These are phyloP conservation scores for Galeopsomyia nigrocyanea DNA, from an alignment of 2,888 invertebrate species.

Conservation along the genomic window DNA sequence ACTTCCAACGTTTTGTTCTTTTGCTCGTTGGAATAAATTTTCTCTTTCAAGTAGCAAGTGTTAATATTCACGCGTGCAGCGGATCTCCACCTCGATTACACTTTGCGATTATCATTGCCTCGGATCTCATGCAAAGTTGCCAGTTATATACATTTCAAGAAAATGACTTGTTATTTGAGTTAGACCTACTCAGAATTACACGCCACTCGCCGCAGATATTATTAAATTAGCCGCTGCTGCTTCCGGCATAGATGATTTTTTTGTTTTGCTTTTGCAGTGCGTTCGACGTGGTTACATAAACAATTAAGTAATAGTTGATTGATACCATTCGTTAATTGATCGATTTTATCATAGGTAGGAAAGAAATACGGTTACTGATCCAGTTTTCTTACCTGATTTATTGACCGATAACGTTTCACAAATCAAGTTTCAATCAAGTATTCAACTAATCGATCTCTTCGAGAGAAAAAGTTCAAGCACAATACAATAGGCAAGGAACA, in stretches of 20 bases:
- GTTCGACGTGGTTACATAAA: too few relatives aligned
- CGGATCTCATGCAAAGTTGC: not conserved
- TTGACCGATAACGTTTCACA: too few relatives aligned
- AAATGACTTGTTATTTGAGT: slow-evolving; percentile 14
- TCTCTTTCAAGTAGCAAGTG: not conserved
- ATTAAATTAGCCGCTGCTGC: slow-evolving; percentile 7
- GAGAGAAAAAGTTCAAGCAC: too few relatives aligned
- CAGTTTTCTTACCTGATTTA: too few relatives aligned
- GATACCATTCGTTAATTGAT: too few relatives aligned
- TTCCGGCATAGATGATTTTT: slow-evolving; percentile 1
- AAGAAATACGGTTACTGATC: too few relatives aligned
- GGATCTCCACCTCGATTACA: not conserved
- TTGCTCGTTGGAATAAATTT: slow-evolving; percentile 7
- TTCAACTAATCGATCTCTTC: too few relatives aligned
- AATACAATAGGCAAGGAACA: too few relatives aligned
- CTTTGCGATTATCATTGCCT: not conserved
- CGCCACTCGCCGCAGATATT: not conserved
- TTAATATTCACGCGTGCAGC: not conserved
- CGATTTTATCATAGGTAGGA: too few relatives aligned
- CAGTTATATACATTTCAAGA: not conserved
- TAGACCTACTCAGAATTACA: slow-evolving; percentile 7
- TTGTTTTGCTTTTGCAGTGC: too few relatives aligned
- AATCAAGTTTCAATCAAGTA: too few relatives aligned
- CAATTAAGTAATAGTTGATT: too few relatives aligned
- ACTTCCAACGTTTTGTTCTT: not conserved